Percentiles rank a stretch among this genome's conserved stretches.
Evolutionary conservation across 1,140 invertebrate genomes (phyloP).

Genomic region (Drosophila pachea): DNA sequence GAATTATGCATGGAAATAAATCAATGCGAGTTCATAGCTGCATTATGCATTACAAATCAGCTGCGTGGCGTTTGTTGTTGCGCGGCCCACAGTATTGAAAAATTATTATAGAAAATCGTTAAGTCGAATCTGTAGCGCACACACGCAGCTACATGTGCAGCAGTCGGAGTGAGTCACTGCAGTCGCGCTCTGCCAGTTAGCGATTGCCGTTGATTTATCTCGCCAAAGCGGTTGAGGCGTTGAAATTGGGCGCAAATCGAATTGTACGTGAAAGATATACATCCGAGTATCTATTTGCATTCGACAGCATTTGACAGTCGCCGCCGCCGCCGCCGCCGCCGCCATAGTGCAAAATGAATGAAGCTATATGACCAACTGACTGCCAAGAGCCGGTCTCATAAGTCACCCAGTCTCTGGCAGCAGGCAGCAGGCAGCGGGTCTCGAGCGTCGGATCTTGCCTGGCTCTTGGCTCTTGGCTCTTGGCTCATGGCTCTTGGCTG

Average conservation of each 20-base stretch:
- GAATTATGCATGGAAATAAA: slow-evolving; percentile 58
- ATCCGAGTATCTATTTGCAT: slow-evolving; percentile 61
- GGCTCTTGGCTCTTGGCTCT: background rate
- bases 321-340: slow-evolving; percentile 27
- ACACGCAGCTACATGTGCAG: slow-evolving; percentile 64
- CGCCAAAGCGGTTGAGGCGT: slow-evolving; percentile 69
- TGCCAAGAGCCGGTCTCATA: slow-evolving; percentile 64
- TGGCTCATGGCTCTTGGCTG: slow-evolving; percentile 33
- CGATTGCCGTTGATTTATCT: slow-evolving; percentile 50
- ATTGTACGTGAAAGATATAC: slow-evolving; percentile 48
- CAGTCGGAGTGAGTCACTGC: slow-evolving; percentile 61
- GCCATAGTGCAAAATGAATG: slow-evolving; percentile 52
- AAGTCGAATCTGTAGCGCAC: slow-evolving; percentile 35
- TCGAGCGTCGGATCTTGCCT: slow-evolving; percentile 8
- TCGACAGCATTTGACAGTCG: slow-evolving; percentile 33
- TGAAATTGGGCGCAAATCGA: slow-evolving; percentile 76
- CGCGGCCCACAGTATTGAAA: slow-evolving; percentile 56
- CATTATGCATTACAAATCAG: slow-evolving; percentile 49
- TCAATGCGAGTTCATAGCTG: slow-evolving; percentile 41
- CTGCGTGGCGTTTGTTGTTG: slow-evolving; percentile 29
- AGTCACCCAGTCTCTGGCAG: slow-evolving; percentile 56
- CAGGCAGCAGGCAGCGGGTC: slow-evolving; percentile 25
- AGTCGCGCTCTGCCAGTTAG: background rate
- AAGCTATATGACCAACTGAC: slow-evolving; percentile 59
- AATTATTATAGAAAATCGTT: slow-evolving; percentile 68